Evolutionary conservation across 2,888 invertebrate species (phyloP).

Genomic region (Parthenolecanium corni): DNA sequence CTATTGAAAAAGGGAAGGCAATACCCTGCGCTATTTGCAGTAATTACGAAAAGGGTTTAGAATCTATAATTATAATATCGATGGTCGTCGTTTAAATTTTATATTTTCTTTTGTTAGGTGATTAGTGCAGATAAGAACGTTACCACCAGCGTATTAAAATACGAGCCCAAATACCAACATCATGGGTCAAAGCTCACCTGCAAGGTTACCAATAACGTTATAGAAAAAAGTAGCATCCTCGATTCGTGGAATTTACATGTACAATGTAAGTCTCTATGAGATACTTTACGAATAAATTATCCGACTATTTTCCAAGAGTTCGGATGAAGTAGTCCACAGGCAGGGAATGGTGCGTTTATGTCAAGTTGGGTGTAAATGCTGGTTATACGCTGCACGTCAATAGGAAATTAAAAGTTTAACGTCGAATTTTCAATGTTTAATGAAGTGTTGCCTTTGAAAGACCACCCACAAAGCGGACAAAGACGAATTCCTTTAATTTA

Average conservation of each 20-base stretch:
- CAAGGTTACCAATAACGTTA: constrained; percentile 22
- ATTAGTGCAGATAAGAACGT: constrained; percentile 13
- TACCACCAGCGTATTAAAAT: constrained; percentile 13
- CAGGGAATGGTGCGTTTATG: too few relatives aligned
- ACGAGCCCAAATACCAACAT: constrained; percentile 3
- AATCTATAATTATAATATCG: background rate
- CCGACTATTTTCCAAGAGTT: too few relatives aligned
- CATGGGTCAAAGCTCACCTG: constrained; percentile 38
- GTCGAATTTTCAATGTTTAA: too few relatives aligned
- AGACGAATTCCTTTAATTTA: too few relatives aligned
- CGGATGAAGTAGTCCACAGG: too few relatives aligned
- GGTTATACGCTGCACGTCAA: too few relatives aligned
- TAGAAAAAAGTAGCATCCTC: constrained; percentile 17
- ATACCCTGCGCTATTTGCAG: background rate
- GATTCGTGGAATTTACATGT: constrained; percentile 29
- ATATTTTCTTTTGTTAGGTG: background rate
- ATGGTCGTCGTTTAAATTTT: background rate
- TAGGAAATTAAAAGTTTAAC: too few relatives aligned
- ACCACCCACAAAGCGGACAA: too few relatives aligned
- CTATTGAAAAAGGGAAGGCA: too few relatives aligned
- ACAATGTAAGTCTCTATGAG: constrained; percentile 25
- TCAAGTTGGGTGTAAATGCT: too few relatives aligned
- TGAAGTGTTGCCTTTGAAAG: too few relatives aligned
- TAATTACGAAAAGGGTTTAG: background rate
- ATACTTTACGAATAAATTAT: too few relatives aligned